Base-by-base conservation (phyloP, 2,888 invertebrate species). In the Cyrtodaria siliqua region DNA sequence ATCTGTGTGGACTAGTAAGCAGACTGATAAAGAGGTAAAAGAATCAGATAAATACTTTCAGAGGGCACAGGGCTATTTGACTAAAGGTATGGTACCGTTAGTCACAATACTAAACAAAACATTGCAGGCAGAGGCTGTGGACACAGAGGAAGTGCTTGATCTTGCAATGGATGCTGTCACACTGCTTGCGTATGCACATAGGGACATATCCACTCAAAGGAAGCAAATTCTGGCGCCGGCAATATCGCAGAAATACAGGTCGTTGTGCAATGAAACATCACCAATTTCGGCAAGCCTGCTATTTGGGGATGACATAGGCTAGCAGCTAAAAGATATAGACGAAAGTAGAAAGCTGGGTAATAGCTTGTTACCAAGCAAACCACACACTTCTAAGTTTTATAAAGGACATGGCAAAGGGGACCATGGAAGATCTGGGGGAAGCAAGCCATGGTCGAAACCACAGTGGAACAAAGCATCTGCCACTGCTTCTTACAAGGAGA, bases 31-130 rank as follows among this genome's bases (percentile, higher is more conserved):
- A 23, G 33, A 55, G 0, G 2, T 55, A 18, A 56, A 55, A 4
- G 44, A 56, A 44, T 27, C 18, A 14, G 64, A 64, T 33, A 64
- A 33, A 18, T 40, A 18, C 6, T 47, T 64, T 12, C 56, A 64
- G 18, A 52, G 64, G 20, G 44, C 55, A 1, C 64, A 64, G 47
- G 47, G 23, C 2, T 67, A 57, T 16, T 1, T 67, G 6, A 67
- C 67, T 3, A 59, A 44, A 44, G 59, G 59, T 12, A 67, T 67
- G 67, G 44, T 57, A 18, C 67, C 57, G 6, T 18, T 67, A 12
- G 26, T 57, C 9, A 27, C 33, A 1, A 50, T 67, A 4, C 57
- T 67, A 50, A 67, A 47, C 29, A 67, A 57, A 66, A 38, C 57
- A 1, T 24, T 57, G 6, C 12, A 2, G n/a, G 33, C 33, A 23